Conservation (phyloP, 2,888 invertebrate species). For the Lepidochitona cinerea region DNA sequence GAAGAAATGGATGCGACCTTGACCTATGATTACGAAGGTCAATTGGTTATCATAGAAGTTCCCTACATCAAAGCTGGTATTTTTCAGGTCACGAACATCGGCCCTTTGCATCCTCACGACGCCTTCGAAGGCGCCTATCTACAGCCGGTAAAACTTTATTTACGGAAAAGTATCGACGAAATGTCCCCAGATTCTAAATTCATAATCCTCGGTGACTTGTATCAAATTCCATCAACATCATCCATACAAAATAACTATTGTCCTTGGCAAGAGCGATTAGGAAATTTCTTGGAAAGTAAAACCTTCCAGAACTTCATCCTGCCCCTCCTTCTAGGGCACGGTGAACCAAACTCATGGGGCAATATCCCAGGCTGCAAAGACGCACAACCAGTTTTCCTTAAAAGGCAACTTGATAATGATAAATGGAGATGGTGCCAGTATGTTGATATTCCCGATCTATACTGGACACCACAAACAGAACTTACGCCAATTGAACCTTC, state of each 20-base stretch:
- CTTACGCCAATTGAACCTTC: neutral
- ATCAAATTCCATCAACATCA: neutral
- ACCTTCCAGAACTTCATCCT: neutral
- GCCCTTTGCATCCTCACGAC: neutral
- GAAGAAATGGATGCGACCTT: neutral
- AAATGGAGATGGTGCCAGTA: neutral
- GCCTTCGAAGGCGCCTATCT: neutral
- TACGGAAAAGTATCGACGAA: neutral
- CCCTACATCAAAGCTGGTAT: neutral
- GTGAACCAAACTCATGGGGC: neutral
- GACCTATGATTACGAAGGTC: neutral
- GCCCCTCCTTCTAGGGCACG: neutral
- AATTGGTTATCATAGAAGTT: neutral
- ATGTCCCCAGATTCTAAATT: neutral
- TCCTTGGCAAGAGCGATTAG: neutral
- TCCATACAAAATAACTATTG: neutral
- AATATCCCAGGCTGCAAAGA: neutral
- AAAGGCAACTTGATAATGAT: neutral
- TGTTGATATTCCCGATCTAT: neutral
- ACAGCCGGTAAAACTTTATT: neutral
- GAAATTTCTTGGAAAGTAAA: neutral
- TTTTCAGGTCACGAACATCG: neutral
- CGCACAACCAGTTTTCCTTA: neutral
- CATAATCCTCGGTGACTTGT: neutral
- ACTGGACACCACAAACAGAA: neutral